Base-by-base conservation (phyloP, 2,797 vertebrate species). In the Lepus oiostolus region DNA sequence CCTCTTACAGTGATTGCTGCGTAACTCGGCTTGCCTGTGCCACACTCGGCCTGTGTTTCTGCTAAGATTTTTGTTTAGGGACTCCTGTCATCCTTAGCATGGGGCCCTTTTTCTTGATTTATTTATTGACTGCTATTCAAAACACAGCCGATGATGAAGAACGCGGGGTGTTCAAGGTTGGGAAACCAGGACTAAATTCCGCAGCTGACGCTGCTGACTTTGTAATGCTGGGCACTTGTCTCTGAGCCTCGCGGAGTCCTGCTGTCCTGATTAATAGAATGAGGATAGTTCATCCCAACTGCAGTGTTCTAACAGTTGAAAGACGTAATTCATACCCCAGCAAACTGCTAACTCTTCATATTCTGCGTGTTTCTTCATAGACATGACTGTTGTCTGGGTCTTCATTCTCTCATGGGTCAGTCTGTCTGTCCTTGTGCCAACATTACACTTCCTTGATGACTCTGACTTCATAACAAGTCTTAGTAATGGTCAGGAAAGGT, bases 401-500 rank as follows among this genome's bases (percentile, higher is more conserved):
- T 92, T 7, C 84, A 0, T 88, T 30, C n/a, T 70, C 1, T 58
- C 70, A n/a, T 74, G 30, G 71, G 24, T 35, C 71, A 26, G 0
- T 87, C 47, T 58, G 24, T 63, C 65, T 95, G 12, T 91, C 63
- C 28, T 42, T 67, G 14, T 42, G 65, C 22, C 42, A 58, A 0
- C 77, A 38, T 80, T 52, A 54, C 16, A 67, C 7, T 83, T 75
- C 50, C 47, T 85, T 92, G 83, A 88, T 96, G 86, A 88, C 47
- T 86, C 0, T 85, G 77, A 91, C 65, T 90, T 89, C 22, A 6
- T 86, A 70, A 65, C 50, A 90, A 83, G 35, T 80, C 84, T 92
- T 90, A 91, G 50, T 83, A 92, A 86, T 77, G 47, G 38, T 87
- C 76, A 88, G 93, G 70, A 90, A 90, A 71, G 17, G 84, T 90